Evolutionary conservation across 2,888 invertebrate species (phyloP).

Genomic region (Therioaphis trifolii): DNA sequence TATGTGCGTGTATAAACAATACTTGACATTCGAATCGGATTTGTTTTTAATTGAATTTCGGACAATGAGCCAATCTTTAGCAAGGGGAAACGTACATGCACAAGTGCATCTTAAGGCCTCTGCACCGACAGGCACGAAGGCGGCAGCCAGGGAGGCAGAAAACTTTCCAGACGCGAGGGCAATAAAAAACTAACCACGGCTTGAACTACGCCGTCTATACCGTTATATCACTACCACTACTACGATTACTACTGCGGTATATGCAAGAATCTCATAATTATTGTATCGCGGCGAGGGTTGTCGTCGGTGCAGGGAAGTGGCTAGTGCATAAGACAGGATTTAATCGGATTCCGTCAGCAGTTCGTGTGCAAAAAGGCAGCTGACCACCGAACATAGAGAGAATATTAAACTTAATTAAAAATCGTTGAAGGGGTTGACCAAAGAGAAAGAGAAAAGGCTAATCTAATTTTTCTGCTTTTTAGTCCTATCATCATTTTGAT

Average conservation of each 20-base stretch:
- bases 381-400: slow-evolving; percentile 27
- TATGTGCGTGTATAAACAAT: slow-evolving; percentile 12
- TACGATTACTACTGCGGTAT: not conserved
- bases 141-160: slow-evolving; percentile 23
- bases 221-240: no score
- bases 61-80: slow-evolving; percentile 52
- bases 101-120: slow-evolving; percentile 55
- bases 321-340: slow-evolving; percentile 32
- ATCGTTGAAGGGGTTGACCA: not conserved
- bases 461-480: slow-evolving; percentile 52
- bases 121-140: not conserved
- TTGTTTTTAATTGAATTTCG: slow-evolving; percentile 60
- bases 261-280: slow-evolving; percentile 43
- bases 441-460: slow-evolving; percentile 27
- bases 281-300: not conserved
- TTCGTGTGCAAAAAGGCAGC: slow-evolving; percentile 40
- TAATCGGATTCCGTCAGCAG: slow-evolving; percentile 46
- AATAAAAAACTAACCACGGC: slow-evolving; percentile 48
- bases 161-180: slow-evolving; percentile 58
- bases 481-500: slow-evolving; percentile 26
- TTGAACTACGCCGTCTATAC: slow-evolving; percentile 25
- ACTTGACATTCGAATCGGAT: slow-evolving; percentile 41
- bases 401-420: slow-evolving; percentile 57
- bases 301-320: not conserved
- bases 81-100: slow-evolving; percentile 26